Conservation (phyloP, 2,888 invertebrate genomes). For the Darwinula stevensoni region DNA sequence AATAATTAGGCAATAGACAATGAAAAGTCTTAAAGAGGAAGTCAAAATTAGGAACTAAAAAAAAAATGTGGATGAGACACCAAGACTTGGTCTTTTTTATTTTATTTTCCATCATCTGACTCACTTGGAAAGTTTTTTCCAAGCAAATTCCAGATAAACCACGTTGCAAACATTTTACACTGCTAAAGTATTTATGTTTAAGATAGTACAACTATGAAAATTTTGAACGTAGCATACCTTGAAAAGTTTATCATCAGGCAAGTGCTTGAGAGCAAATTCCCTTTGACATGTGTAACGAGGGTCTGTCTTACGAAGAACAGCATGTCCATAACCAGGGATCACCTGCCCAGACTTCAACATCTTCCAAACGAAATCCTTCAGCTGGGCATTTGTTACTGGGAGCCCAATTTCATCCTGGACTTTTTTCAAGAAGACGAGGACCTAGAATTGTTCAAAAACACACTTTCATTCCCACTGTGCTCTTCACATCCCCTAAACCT, state of each 20-base stretch:
- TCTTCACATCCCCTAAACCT: constrained; percentile 3
- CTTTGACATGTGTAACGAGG: constrained; percentile 73
- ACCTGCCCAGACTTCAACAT: constrained; percentile 83
- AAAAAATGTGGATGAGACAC: too few relatives aligned
- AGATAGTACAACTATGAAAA: too few relatives aligned
- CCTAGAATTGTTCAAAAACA: constrained; percentile 22
- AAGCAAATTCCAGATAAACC: too few relatives aligned
- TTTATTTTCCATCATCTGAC: too few relatives aligned
- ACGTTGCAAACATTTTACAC: too few relatives aligned
- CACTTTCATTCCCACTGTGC: neutral
- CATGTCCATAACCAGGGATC: constrained; percentile 90
- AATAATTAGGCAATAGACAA: too few relatives aligned
- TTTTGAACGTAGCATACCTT: too few relatives aligned
- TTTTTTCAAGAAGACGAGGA: constrained; percentile 75
- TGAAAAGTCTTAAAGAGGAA: too few relatives aligned
- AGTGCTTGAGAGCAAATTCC: constrained; percentile 71
- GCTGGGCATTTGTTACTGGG: constrained; percentile 54
- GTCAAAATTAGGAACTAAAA: too few relatives aligned
- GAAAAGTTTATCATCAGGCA: constrained; percentile 71
- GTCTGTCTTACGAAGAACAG: constrained; percentile 81
- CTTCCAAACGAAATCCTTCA: constrained; percentile 92
- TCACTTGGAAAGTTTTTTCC: too few relatives aligned
- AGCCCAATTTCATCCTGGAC: constrained; percentile 56
- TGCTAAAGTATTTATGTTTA: too few relatives aligned
- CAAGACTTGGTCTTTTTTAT: too few relatives aligned